phyloP scores from a whole-genome alignment of 2,888 invertebrate genomes.

The Hecatera dysodea region DNA sequence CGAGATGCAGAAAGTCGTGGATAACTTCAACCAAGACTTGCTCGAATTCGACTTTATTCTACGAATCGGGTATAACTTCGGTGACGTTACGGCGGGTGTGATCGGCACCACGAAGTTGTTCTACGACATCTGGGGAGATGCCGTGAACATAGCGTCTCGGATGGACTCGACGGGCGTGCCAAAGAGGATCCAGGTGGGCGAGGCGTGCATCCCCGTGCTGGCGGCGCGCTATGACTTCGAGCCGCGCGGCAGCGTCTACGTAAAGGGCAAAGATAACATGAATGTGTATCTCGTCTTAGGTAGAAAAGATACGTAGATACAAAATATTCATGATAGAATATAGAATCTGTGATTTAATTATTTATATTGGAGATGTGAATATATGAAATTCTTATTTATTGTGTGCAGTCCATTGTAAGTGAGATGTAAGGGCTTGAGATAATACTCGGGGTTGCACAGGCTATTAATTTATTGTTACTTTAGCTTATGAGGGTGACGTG shows the following conservation, averaged over 20 bases:
- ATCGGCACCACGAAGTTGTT: conserved; percentile 99
- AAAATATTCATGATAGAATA: conserved; percentile 73
- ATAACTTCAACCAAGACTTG: conserved; percentile 97
- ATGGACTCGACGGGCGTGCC: conserved; percentile 99
- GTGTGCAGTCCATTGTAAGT: conserved; percentile 72
- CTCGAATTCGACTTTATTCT: conserved; percentile 97
- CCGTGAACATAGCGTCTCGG: conserved; percentile 98
- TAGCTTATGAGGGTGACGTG: conserved; percentile 73
- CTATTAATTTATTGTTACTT: conserved; percentile 80
- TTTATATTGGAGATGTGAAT: conserved; percentile 74
- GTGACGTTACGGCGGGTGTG: conserved; percentile 98
- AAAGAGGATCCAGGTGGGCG: conserved; percentile 96
- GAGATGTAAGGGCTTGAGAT: conserved; percentile 76
- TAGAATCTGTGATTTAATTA: conserved; percentile 90
- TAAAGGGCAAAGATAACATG: conserved; percentile 99
- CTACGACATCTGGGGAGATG: conserved; percentile 99
- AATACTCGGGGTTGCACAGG: conserved; percentile 84
- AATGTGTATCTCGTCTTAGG: conserved; percentile 94
- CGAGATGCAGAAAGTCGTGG: conserved; percentile 97
- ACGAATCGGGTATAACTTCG: conserved; percentile 97
- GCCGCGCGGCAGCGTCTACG: conserved; percentile 97
- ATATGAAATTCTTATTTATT: conserved; percentile 77
- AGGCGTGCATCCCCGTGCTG: conserved; percentile 93
- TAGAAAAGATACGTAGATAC: conserved; percentile 86
- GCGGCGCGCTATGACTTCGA: conserved; percentile 95